Percentiles rank a stretch among this genome's conserved stretches.
Conservation (phyloP, 2,888 invertebrate species). For the Hyposoter didymator region DNA sequence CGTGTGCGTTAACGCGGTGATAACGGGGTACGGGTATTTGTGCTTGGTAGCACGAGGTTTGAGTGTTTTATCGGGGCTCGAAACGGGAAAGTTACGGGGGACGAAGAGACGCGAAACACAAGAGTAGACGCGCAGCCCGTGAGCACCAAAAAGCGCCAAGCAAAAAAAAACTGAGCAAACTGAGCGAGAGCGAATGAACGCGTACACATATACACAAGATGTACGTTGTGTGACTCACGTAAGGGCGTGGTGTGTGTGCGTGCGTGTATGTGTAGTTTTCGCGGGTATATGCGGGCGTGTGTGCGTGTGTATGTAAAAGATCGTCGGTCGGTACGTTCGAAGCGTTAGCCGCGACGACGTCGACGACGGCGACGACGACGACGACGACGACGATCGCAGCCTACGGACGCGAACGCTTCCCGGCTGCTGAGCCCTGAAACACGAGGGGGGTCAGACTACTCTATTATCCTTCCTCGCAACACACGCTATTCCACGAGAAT, state of each 20-base stretch:
- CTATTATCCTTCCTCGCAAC: constrained; percentile 72
- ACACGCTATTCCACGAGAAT: constrained; percentile 58
- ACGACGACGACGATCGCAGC: constrained; percentile 70
- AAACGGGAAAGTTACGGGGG: constrained; percentile 20
- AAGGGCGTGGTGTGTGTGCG: constrained; percentile 67
- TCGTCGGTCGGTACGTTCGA: constrained; percentile 28
- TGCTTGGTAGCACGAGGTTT: constrained; percentile 31
- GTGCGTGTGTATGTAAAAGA: constrained; percentile 26
- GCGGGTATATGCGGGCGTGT: constrained; percentile 16
- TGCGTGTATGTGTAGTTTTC: constrained; percentile 20
- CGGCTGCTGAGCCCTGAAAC: constrained; percentile 76
- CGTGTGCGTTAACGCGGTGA: constrained; percentile 74
- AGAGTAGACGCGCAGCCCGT: constrained; percentile 44
- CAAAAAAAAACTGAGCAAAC: constrained; percentile 34
- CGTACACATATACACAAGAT: constrained; percentile 28
- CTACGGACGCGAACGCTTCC: constrained; percentile 77
- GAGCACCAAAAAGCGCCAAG: constrained; percentile 46
- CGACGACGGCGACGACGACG: constrained; percentile 62
- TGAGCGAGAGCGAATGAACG: constrained; percentile 20
- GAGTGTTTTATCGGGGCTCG: constrained; percentile 42
- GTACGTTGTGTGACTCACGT: constrained; percentile 61
- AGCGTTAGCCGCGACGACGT: constrained; percentile 37
- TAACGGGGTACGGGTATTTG: constrained; percentile 59
- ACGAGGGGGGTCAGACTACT: constrained; percentile 32
- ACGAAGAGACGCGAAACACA: constrained; percentile 55